Conservation (phyloP, 2,113 vertebrate species). For the Galemys pyrenaicus region DNA sequence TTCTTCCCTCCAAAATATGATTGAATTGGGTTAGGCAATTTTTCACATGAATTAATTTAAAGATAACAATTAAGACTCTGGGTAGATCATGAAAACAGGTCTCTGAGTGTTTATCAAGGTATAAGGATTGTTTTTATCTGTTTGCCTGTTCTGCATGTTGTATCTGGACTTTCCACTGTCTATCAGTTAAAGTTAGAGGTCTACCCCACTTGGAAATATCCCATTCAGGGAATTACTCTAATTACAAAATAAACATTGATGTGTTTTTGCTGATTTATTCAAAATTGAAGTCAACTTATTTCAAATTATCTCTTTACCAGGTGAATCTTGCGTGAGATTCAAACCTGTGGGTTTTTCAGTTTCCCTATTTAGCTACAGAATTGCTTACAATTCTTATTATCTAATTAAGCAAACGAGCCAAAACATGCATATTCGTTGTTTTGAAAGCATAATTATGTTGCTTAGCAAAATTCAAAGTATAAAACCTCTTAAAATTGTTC, state of each 20-base stretch:
- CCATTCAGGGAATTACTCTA: conserved; percentile 29
- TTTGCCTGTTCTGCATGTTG: neutral
- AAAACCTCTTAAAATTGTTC: neutral
- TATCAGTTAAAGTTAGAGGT: neutral
- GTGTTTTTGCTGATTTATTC: conserved; percentile 56
- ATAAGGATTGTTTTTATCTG: neutral
- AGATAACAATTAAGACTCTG: neutral
- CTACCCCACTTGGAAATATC: neutral
- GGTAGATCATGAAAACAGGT: neutral
- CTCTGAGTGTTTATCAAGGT: neutral
- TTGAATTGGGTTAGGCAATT: neutral
- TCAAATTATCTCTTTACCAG: conserved; percentile 59
- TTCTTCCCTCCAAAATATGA: neutral
- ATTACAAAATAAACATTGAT: conserved; percentile 53
- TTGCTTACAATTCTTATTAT: neutral
- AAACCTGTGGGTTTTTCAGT: conserved; percentile 11
- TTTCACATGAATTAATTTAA: neutral
- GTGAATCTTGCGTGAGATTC: conserved; percentile 34
- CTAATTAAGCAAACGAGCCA: conserved; percentile 7
- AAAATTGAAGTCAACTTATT: conserved; percentile 62
- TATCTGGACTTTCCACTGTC: neutral
- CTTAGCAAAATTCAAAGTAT: neutral
- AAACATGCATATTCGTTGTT: conserved; percentile 1
- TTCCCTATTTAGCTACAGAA: conserved; percentile 50
- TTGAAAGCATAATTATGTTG: neutral